phyloP scores from a whole-genome alignment of 2,888 invertebrate species.

The Hypolimnas misippus region DNA sequence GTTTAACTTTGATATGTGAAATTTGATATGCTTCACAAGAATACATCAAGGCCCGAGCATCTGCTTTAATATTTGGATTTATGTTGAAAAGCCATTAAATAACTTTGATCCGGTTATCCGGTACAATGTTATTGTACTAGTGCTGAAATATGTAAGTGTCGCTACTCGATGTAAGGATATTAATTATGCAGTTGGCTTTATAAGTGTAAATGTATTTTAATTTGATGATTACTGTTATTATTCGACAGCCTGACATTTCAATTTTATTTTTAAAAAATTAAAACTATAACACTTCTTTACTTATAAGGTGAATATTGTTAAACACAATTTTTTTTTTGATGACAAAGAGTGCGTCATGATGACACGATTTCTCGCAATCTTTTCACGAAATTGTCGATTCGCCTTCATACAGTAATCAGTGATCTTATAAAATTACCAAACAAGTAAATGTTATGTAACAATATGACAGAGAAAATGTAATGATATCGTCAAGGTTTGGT shows the following conservation, averaged over 20 bases:
- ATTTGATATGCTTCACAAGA: no score
- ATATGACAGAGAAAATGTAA: constrained; percentile 15
- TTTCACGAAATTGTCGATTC: neutral
- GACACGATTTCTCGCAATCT: neutral
- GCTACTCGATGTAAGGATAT: no score
- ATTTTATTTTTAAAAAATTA: neutral
- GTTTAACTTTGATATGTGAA: no score
- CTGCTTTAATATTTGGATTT: no score
- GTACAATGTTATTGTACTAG: no score
- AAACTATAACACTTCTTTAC: neutral
- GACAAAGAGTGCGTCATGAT: constrained; percentile 1
- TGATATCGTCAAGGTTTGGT: neutral
- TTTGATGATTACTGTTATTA: neutral
- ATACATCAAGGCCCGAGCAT: no score
- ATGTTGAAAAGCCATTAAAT: no score
- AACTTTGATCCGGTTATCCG: no score
- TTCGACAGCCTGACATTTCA: neutral
- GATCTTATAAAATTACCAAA: neutral
- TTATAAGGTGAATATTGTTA: constrained; percentile 3
- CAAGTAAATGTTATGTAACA: constrained; percentile 1
- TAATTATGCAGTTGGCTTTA: no score
- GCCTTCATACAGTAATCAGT: neutral
- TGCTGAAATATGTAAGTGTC: no score
- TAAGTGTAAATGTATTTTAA: no score
- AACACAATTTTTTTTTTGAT: neutral